Evolutionary conservation across 2,797 vertebrate genomes (phyloP).

Genomic region (Moxostoma hubbsi): DNA sequence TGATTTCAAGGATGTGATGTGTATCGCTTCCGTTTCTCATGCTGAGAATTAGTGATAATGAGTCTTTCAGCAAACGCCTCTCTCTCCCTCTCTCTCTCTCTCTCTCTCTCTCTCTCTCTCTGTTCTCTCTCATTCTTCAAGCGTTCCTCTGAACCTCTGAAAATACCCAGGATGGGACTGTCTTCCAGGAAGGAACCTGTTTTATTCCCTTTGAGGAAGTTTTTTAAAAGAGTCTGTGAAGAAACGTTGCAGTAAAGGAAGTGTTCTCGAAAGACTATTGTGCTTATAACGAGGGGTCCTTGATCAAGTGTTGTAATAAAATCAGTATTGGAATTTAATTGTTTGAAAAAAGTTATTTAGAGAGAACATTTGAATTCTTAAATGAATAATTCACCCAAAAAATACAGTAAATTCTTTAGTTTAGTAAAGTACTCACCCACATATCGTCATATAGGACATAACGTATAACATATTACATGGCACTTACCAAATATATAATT

Average conservation of each 20-base stretch:
- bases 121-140: background rate
- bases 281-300: background rate
- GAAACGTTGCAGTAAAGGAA: background rate
- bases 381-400: too few relatives aligned
- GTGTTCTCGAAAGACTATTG: background rate
- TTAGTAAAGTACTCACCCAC: too few relatives aligned
- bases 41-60: slow-evolving; percentile 3
- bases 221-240: background rate
- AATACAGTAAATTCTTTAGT: too few relatives aligned
- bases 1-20: slow-evolving; percentile 15
- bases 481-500: too few relatives aligned
- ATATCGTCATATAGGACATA: too few relatives aligned
- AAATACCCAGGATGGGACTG: background rate
- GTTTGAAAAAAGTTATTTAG: too few relatives aligned
- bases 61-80: background rate
- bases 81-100: background rate
- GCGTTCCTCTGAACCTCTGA: background rate
- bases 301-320: background rate
- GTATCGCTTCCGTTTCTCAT: slow-evolving; percentile 32
- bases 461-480: too few relatives aligned
- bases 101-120: background rate
- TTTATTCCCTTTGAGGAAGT: background rate
- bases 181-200: background rate
- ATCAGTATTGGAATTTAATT: too few relatives aligned
- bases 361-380: too few relatives aligned